A percentile compares a stretch with the other conserved stretches of the same genome.
These are phyloP conservation scores for Platysternon megacephalum DNA, from an alignment of 2,113 vertebrate species.

Conservation along the genomic window DNA sequence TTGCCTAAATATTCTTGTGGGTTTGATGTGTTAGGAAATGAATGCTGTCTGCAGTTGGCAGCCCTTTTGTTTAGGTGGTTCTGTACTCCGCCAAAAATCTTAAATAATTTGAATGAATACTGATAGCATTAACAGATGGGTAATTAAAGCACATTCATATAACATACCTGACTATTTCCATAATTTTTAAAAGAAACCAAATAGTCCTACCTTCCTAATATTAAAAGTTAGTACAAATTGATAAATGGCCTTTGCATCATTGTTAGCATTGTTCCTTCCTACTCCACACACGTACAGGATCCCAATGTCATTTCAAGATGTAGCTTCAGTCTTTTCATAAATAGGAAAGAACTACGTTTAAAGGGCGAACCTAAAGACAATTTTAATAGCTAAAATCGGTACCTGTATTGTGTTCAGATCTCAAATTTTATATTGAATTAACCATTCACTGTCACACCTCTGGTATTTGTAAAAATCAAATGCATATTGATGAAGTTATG, in stretches of 20 bases:
- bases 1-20: neutral
- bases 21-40: neutral
- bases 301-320: neutral
- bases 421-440: neutral
- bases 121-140: neutral
- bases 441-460: neutral
- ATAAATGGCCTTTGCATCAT: neutral
- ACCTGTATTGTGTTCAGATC: neutral
- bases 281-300: neutral
- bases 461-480: neutral
- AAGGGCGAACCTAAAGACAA: neutral
- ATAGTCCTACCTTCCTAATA: neutral
- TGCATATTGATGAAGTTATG: fast-evolving
- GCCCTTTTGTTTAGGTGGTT: neutral
- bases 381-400: neutral
- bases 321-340: neutral
- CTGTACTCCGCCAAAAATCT: neutral
- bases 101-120: neutral
- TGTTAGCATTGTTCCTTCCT: neutral
- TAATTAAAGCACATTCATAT: neutral
- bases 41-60: neutral
- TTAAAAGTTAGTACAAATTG: neutral
- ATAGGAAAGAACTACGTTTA: neutral
- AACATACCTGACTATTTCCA: neutral
- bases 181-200: neutral